A percentile compares a stretch with the other conserved stretches of the same genome.
phyloP scores from a whole-genome alignment of 2,888 invertebrate species.

The Heliconius hortense region DNA sequence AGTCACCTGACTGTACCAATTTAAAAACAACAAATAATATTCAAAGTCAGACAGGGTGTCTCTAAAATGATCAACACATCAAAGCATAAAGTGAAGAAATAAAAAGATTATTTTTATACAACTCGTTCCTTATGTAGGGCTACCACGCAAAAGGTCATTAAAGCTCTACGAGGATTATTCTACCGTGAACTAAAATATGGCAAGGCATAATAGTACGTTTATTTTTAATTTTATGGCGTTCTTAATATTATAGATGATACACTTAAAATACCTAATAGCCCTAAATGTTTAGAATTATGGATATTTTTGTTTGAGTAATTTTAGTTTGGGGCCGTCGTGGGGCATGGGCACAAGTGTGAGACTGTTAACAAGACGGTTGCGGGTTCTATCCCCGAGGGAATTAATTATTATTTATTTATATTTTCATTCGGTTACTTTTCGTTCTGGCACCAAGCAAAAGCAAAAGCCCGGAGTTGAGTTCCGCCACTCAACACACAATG shows the following conservation, averaged over 20 bases:
- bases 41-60: not conserved
- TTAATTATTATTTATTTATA: no score
- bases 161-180: conserved; percentile 21
- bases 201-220: conserved; percentile 14
- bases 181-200: conserved; percentile 29
- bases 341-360: no score
- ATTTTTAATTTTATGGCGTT: conserved; percentile 14
- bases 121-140: conserved; percentile 19
- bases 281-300: not conserved
- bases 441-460: no score
- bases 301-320: not conserved
- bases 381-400: no score
- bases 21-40: not conserved
- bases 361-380: no score
- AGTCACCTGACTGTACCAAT: not conserved
- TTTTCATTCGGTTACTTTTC: no score
- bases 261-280: not conserved
- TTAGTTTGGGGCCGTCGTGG: not conserved
- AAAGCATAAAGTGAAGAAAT: conserved; percentile 8
- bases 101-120: conserved; percentile 21
- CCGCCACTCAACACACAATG: no score
- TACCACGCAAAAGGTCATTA: conserved; percentile 33
- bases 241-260: conserved; percentile 5
- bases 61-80: not conserved
- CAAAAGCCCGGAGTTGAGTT: no score